Conservation (phyloP, 2,888 invertebrate species). For the Dasysyrphus tricinctus region DNA sequence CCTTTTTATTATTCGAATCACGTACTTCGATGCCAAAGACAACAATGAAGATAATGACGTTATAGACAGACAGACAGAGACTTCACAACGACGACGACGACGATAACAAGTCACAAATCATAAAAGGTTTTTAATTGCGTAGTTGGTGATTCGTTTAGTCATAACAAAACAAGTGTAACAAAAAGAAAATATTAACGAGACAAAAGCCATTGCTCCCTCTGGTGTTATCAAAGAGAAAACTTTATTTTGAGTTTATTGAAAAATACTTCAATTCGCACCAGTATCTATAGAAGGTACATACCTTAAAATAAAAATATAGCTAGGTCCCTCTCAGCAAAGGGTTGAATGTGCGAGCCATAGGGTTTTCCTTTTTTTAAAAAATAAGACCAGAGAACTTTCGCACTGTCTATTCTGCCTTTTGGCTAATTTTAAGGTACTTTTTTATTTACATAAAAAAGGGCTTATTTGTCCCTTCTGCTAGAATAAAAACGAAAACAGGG, state of each 20-base stretch:
- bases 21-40: constrained; percentile 40
- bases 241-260: background rate
- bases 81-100: constrained; percentile 23
- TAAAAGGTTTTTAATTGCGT: constrained; percentile 33
- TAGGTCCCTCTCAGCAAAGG: background rate
- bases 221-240: constrained; percentile 7
- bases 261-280: constrained; percentile 3
- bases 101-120: constrained; percentile 24
- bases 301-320: background rate
- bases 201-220: constrained; percentile 6
- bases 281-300: no score
- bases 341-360: background rate
- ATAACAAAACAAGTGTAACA: constrained; percentile 5
- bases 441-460: constrained; percentile 40
- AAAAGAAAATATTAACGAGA: constrained; percentile 2
- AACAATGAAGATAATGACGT: constrained; percentile 28
- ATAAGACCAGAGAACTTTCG: background rate
- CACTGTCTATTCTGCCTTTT: constrained; percentile 22
- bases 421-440: constrained; percentile 36
- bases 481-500: constrained; percentile 38
- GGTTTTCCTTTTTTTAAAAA: background rate
- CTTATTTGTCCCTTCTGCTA: constrained; percentile 32
- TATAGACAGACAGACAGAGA: constrained; percentile 27
- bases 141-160: constrained; percentile 6
- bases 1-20: constrained; percentile 60